Percentiles rank a stretch among this genome's conserved stretches.
phyloP scores from a whole-genome alignment of 2,888 invertebrate species.

The Nomada ferruginata region DNA sequence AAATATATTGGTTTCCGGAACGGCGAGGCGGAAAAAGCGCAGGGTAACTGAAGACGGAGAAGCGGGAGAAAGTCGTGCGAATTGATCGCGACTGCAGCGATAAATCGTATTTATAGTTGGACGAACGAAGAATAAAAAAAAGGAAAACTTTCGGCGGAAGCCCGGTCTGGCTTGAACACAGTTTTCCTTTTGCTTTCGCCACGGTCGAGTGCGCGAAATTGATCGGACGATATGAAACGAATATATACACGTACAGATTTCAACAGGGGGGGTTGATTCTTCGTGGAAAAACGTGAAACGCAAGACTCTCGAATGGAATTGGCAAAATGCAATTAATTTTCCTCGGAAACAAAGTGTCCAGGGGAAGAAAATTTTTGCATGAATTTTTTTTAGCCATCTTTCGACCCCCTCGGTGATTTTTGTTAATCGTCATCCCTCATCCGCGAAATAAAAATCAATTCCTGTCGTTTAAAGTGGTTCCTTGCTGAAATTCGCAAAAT shows the following conservation, averaged over 20 bases:
- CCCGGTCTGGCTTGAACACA: too few relatives aligned
- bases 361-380: not conserved
- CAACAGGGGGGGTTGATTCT: not conserved
- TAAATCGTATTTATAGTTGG: constrained; percentile 34
- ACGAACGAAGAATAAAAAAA: constrained; percentile 17
- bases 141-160: not conserved
- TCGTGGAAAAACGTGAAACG: not conserved
- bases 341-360: not conserved
- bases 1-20: not conserved
- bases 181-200: constrained; percentile 19
- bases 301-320: not conserved
- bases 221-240: not conserved
- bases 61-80: not conserved
- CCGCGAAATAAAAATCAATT: too few relatives aligned
- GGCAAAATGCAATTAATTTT: not conserved
- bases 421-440: not conserved
- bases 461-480: too few relatives aligned
- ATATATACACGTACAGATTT: not conserved
- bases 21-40: too few relatives aligned
- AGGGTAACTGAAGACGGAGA: not conserved
- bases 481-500: too few relatives aligned
- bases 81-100: constrained; percentile 18
- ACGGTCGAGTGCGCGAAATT: not conserved
- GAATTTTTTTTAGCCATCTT: too few relatives aligned
- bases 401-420: too few relatives aligned